These are phyloP conservation scores for Eristalis tenax DNA, from an alignment of 2,888 invertebrate genomes.

Conservation along the genomic window DNA sequence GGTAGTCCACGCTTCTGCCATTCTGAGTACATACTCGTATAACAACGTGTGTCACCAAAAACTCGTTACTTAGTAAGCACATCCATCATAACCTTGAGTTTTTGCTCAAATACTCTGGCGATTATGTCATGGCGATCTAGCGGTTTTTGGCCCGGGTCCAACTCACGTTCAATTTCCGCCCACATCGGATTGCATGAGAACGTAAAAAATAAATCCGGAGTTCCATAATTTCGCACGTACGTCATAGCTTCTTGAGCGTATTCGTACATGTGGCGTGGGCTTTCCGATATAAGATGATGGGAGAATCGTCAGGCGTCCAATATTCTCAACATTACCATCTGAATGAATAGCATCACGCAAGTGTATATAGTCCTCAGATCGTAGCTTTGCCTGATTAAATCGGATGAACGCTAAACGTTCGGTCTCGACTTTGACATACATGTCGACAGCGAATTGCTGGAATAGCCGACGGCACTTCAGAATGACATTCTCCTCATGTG, in stretches of 20 bases:
- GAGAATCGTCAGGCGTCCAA: not conserved
- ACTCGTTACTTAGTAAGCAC: no score
- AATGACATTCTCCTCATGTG: constrained; percentile 22
- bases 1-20: no score
- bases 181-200: constrained; percentile 5
- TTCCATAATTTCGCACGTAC: constrained; percentile 1
- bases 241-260: not conserved
- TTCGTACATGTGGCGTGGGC: constrained; percentile 1
- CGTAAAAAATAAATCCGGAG: constrained; percentile 3
- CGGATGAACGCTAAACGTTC: no score
- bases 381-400: no score
- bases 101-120: no score
- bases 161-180: not conserved
- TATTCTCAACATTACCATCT: not conserved
- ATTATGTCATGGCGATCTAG: no score
- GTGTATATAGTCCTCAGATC: no score
- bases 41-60: no score
- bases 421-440: no score
- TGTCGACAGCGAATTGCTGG: no score
- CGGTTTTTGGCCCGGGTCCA: constrained; percentile 4
- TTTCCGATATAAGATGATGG: constrained; percentile 19
- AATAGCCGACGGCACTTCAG: not conserved
- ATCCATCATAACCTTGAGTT: no score
- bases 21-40: no score
- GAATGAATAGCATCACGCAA: not conserved